Evolutionary conservation across 2,113 vertebrate genomes (phyloP).

Genomic region (Hemiprocne comata): DNA sequence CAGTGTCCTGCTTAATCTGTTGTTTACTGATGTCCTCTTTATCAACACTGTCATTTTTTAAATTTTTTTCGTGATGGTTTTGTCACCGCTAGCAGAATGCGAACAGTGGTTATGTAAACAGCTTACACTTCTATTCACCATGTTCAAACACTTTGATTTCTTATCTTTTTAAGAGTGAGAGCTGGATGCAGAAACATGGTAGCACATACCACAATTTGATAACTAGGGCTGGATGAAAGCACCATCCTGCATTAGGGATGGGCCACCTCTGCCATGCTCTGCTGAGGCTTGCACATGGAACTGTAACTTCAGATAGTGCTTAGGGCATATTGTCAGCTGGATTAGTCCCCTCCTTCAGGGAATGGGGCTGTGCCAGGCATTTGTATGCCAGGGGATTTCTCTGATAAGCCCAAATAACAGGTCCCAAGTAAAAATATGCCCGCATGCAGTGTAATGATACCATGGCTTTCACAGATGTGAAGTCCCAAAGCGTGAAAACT

Average conservation of each 20-base stretch:
- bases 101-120: conserved; percentile 49
- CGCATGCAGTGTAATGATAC: background rate
- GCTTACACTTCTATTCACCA: background rate
- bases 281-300: background rate
- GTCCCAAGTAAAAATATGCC: background rate
- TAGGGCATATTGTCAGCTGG: background rate
- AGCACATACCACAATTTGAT: background rate
- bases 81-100: conserved; percentile 52
- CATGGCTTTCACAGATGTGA: background rate
- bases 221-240: background rate
- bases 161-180: conserved; percentile 11
- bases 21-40: conserved; percentile 52
- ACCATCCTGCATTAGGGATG: background rate
- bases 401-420: background rate
- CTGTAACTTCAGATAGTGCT: background rate
- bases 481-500: background rate
- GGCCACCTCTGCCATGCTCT: background rate
- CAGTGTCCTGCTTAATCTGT: conserved; percentile 52
- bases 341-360: background rate
- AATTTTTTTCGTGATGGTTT: conserved; percentile 16
- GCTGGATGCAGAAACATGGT: background rate
- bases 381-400: background rate
- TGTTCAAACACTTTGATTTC: background rate
- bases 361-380: background rate
- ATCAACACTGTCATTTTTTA: conserved; percentile 40